phyloP scores from a whole-genome alignment of 2,797 vertebrate species.

The Diplodus puntazzo region DNA sequence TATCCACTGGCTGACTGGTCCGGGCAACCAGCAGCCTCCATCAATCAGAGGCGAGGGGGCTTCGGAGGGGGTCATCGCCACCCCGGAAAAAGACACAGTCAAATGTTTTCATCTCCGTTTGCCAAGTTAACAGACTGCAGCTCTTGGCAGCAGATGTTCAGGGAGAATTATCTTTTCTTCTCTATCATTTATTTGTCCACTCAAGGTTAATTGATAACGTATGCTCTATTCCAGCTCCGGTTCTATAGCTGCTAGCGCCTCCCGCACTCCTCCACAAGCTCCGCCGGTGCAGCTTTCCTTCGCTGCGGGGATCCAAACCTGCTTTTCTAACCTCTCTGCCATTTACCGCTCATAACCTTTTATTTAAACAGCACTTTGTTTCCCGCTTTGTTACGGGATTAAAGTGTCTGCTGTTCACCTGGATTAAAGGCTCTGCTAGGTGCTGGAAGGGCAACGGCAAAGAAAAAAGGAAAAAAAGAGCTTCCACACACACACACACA shows the following conservation, averaged over 20 bases:
- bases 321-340: not conserved
- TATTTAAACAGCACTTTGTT: constrained; percentile 10
- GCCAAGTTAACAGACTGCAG: constrained; percentile 49
- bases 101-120: constrained; percentile 49
- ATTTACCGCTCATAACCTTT: not conserved
- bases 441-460: not conserved
- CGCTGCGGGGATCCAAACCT: not conserved
- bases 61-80: constrained; percentile 37
- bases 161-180: constrained; percentile 8
- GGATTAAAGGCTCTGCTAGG: not conserved
- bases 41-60: constrained; percentile 51
- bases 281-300: not conserved
- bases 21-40: constrained; percentile 43
- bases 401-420: not conserved
- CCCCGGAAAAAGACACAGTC: constrained; percentile 35
- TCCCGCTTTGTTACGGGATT: not conserved
- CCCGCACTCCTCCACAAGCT: not conserved
- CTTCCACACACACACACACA: no score
- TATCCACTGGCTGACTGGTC: constrained; percentile 66
- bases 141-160: constrained; percentile 51
- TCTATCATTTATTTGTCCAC: constrained; percentile 45
- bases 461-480: not conserved
- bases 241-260: not conserved
- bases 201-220: constrained; percentile 41
- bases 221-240: constrained; percentile 31